Base-by-base conservation (phyloP, 2,113 vertebrate genomes). In the Grammomys surdaster region DNA sequence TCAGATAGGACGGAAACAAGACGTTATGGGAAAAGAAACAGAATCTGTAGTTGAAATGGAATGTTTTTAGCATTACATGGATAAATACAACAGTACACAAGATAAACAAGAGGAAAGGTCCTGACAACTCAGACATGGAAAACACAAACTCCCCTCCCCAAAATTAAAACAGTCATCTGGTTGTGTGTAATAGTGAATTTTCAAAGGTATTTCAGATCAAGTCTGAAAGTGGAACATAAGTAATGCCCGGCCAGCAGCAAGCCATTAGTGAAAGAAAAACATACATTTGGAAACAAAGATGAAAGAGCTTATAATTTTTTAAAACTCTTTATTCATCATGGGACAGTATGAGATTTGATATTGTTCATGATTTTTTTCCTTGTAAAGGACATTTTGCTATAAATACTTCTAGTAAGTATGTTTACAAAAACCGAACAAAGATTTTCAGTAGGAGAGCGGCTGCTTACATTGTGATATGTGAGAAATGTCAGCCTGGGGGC, bases 1-100 rank as follows among this genome's bases (percentile, higher is more conserved):
- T 87, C 63, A 93, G 14, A 43, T 73, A 97, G 6, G 11, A 81
- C 86, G 33, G 69, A 95, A 95, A 56, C 2, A 86, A 33, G 20
- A 7, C 80, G 58, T 75, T 73, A 87, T 78, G 63, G 28, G 17
- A 89, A 82, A 90, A 90, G 8, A 58, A 8, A 76, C 13, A 67
- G 58, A 60, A 90, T 0, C 8, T 72, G 12, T 36, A 86, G 36
- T 13, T 80, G 46, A 96, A 95, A 93, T 82, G 69, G 77, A 72
- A 88, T 94, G 11, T 90, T 88, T 43, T 46, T 56, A 85, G 60
- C 91, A 65, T 73, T 70, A 82, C 14, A 31, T 81, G 13, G 14
- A 31, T 96, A 75, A 92, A 48, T 48, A 33, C 33, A 69, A 69
- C 2, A 36, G 31, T 20, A 36, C 63, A 51, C 31, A 36, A 36